phyloP scores from a whole-genome alignment of 1,140 invertebrate species.

The Drosophila nebulosa region DNA sequence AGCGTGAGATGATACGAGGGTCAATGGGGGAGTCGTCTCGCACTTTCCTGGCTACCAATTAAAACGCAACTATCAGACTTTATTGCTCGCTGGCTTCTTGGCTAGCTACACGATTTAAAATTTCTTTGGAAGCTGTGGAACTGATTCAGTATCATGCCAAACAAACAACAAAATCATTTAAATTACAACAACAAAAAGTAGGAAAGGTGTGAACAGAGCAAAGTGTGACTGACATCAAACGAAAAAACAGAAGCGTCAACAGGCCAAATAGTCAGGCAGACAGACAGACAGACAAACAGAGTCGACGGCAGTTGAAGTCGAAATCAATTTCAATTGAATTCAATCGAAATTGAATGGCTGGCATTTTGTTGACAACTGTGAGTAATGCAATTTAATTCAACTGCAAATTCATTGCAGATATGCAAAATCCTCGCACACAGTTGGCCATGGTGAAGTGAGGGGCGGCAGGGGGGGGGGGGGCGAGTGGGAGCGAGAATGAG shows the following conservation, averaged over 20 bases:
- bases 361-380: constrained; percentile 76
- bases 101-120: constrained; percentile 29
- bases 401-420: constrained; percentile 68
- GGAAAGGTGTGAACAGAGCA: constrained; percentile 43
- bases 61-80: constrained; percentile 49
- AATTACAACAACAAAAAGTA: constrained; percentile 18
- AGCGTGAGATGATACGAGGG: not conserved
- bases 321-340: constrained; percentile 76
- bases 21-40: not conserved
- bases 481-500: not conserved
- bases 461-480: too few species aligned
- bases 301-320: constrained; percentile 42
- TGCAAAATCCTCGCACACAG: constrained; percentile 9
- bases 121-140: constrained; percentile 41
- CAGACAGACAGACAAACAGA: too few species aligned
- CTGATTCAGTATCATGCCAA: constrained; percentile 26
- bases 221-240: constrained; percentile 70
- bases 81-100: constrained; percentile 28
- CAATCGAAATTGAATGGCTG: constrained; percentile 72
- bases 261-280: too few species aligned
- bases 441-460: not conserved
- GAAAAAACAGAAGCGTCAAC: constrained; percentile 10
- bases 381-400: constrained; percentile 78
- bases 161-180: constrained; percentile 31
- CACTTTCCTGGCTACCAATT: constrained; percentile 39